These are phyloP conservation scores for Caretta caretta DNA, from an alignment of 2,113 vertebrate genomes.

Conservation along the genomic window DNA sequence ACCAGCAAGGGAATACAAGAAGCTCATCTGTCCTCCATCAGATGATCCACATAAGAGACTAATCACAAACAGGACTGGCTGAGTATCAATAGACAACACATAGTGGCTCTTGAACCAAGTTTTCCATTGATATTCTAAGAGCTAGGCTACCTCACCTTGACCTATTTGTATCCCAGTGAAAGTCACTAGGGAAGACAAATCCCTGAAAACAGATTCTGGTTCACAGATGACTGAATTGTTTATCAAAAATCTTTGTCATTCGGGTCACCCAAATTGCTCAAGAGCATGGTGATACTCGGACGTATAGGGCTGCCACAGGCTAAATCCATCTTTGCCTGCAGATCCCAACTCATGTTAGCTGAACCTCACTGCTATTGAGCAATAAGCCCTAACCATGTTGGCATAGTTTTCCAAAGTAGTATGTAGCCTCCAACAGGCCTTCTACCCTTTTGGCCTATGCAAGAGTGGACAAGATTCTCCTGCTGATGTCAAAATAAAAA, in stretches of 20 bases:
- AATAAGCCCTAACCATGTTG: neutral
- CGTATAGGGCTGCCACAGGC: no score
- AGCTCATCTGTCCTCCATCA: neutral
- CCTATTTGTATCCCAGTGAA: neutral
- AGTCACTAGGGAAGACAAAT: neutral
- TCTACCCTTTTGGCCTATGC: neutral
- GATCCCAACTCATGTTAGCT: neutral
- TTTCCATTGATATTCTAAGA: neutral
- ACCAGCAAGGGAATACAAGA: neutral
- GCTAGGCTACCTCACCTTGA: neutral
- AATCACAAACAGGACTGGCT: neutral
- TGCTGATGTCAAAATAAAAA: neutral
- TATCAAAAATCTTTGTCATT: neutral
- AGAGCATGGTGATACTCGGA: neutral
- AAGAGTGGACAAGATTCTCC: neutral
- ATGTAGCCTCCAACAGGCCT: neutral
- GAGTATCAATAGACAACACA: neutral
- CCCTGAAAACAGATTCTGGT: no score
- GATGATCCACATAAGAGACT: neutral
- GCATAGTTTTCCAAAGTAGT: neutral
- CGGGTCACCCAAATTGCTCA: neutral
- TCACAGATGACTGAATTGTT: no score
- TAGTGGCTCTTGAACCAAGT: neutral
- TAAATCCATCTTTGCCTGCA: neutral
- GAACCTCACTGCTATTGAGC: neutral